These are phyloP conservation scores for Ptychoptera contaminata DNA, from an alignment of 2,888 invertebrate genomes.

Conservation along the genomic window DNA sequence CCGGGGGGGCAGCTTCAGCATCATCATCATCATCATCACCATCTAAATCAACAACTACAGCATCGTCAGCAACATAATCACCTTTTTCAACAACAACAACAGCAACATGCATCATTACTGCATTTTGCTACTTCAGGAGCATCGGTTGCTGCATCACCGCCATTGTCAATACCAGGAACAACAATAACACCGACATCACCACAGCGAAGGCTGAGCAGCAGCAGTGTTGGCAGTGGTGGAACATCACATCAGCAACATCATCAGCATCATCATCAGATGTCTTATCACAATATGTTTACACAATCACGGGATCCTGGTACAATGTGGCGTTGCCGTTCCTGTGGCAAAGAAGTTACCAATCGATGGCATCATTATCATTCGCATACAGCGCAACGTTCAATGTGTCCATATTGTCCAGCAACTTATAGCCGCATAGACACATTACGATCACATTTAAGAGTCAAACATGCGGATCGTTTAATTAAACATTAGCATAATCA, in stretches of 20 bases:
- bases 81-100: too few relatives aligned
- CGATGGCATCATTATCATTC: conserved; percentile 80
- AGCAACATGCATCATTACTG: too few relatives aligned
- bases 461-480: conserved; percentile 45
- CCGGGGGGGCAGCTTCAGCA: conserved; percentile 24
- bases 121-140: too few relatives aligned
- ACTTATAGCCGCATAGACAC: conserved; percentile 81
- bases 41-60: not conserved
- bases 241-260: conserved; percentile 7
- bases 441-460: conserved; percentile 62
- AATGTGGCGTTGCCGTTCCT: conserved; percentile 66
- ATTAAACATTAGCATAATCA: conserved; percentile 16
- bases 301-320: conserved; percentile 53
- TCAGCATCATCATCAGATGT: conserved; percentile 34
- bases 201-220: conserved; percentile 14
- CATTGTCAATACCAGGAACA: too few relatives aligned
- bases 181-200: too few relatives aligned
- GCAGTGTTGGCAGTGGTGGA: conserved; percentile 15
- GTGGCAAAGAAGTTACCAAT: conserved; percentile 75
- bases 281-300: conserved; percentile 74
- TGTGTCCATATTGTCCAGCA: conserved; percentile 72
- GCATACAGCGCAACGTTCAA: conserved; percentile 62
- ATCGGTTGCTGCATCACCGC: too few relatives aligned
- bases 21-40: conserved; percentile 26
- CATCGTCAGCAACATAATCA: too few relatives aligned